These are phyloP conservation scores for Neoscelio sp. DNA, from an alignment of 2,888 invertebrate species.

Conservation along the genomic window DNA sequence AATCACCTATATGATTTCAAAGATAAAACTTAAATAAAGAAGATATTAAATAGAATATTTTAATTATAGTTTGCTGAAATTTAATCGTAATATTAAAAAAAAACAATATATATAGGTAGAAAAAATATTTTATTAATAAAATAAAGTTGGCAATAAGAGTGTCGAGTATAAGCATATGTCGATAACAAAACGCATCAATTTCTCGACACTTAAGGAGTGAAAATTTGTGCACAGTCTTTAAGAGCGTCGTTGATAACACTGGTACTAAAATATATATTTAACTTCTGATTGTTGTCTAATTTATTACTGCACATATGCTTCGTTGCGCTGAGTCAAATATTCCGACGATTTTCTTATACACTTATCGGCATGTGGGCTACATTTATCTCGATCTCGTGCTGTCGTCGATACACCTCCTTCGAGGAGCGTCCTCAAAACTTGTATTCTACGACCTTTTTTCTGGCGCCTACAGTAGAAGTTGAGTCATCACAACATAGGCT, in stretches of 20 bases:
- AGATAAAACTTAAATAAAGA: no score
- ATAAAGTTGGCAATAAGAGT: slow-evolving; percentile 24
- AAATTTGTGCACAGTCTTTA: slow-evolving; percentile 36
- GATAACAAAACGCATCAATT: slow-evolving; percentile 45
- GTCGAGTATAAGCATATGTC: slow-evolving; percentile 33
- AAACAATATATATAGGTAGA: no score
- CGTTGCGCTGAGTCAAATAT: slow-evolving; percentile 40
- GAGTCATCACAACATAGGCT: slow-evolving; percentile 15
- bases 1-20: no score
- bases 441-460: slow-evolving; percentile 47
- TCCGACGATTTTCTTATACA: slow-evolving; percentile 53
- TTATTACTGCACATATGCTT: slow-evolving; percentile 50
- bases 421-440: slow-evolving; percentile 40
- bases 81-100: no score
- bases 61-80: background rate
- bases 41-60: no score
- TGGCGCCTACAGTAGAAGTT: slow-evolving; percentile 28
- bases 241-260: slow-evolving; percentile 36
- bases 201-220: slow-evolving; percentile 46
- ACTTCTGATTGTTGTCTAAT: slow-evolving; percentile 56
- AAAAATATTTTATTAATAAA: slow-evolving; percentile 31
- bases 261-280: slow-evolving; percentile 58
- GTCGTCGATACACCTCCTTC: slow-evolving; percentile 54
- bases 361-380: slow-evolving; percentile 61
- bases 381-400: slow-evolving; percentile 60